A percentile compares a stretch with the other conserved stretches of the same genome.
Evolutionary conservation across 2,888 invertebrate species (phyloP).

Genomic region (Mechanitis mazaeus): DNA sequence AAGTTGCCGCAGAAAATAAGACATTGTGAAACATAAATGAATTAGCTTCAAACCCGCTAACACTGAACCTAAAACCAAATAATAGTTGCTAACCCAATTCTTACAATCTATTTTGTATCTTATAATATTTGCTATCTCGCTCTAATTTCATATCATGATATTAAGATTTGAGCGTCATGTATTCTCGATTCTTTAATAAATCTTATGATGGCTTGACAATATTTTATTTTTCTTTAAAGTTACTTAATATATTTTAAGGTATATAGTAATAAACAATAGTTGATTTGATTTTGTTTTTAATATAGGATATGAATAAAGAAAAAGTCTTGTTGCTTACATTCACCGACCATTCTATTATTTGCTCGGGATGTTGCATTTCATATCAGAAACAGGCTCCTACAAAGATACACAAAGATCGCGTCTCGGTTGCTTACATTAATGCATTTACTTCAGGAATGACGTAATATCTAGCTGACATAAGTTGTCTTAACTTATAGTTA

Average conservation of each 20-base stretch:
- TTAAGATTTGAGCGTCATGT: constrained; percentile 74
- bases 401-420: constrained; percentile 57
- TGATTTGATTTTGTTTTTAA: too few species aligned
- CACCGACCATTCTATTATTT: constrained; percentile 62
- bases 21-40: constrained; percentile 75
- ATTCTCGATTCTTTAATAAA: constrained; percentile 66
- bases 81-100: constrained; percentile 77
- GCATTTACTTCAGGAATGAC: constrained; percentile 63
- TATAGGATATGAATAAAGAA: constrained; percentile 20
- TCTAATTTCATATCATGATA: constrained; percentile 75
- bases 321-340: constrained; percentile 42
- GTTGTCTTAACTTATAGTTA: background rate
- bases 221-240: too few species aligned
- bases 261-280: too few species aligned
- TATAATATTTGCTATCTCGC: constrained; percentile 68
- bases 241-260: too few species aligned
- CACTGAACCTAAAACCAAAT: constrained; percentile 66
- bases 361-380: constrained; percentile 68
- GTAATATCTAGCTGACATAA: constrained; percentile 41
- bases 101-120: constrained; percentile 77
- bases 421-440: constrained; percentile 56
- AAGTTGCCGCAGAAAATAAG: constrained; percentile 68
- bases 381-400: constrained; percentile 63
- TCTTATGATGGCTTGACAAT: constrained; percentile 48
- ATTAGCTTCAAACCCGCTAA: constrained; percentile 56